A percentile compares a stretch with the other conserved stretches of the same genome.
Evolutionary conservation across 2,113 vertebrate genomes (phyloP).

Genomic region (Australoheros scitulus): DNA sequence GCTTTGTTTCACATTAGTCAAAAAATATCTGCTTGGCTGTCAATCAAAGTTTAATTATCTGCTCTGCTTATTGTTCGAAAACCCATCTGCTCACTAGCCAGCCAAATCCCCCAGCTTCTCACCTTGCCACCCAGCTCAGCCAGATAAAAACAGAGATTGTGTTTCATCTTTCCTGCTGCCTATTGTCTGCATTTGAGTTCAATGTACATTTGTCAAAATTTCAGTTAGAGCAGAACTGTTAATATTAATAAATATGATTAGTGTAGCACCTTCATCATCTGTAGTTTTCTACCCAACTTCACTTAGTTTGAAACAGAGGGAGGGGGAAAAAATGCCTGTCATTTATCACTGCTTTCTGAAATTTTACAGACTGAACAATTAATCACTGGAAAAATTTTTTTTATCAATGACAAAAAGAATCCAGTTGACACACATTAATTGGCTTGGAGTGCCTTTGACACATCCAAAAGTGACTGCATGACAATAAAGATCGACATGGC

Average conservation of each 20-base stretch:
- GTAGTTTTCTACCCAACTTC: not conserved
- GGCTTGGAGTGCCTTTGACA: not conserved
- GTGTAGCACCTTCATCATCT: not conserved
- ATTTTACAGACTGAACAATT: not conserved
- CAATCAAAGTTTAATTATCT: not conserved
- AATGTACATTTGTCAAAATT: not conserved
- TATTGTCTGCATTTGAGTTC: not conserved
- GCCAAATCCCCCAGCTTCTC: not conserved
- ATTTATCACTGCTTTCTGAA: not conserved
- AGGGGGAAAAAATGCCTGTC: not conserved
- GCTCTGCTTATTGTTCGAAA: not conserved
- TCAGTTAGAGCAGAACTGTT: not conserved
- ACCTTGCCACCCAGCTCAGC: not conserved
- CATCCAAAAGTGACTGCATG: not conserved
- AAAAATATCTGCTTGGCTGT: not conserved
- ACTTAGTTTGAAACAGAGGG: not conserved
- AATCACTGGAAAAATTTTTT: not conserved
- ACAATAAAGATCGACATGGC: not conserved
- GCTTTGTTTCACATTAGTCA: not conserved
- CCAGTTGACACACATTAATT: not conserved
- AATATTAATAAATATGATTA: not conserved
- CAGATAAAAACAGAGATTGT: not conserved
- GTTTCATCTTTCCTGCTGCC: too few relatives aligned
- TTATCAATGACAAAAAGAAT: not conserved
- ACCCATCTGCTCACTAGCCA: not conserved